Conservation (phyloP, 2,888 invertebrate genomes). For the Ectropis crepuscularia region DNA sequence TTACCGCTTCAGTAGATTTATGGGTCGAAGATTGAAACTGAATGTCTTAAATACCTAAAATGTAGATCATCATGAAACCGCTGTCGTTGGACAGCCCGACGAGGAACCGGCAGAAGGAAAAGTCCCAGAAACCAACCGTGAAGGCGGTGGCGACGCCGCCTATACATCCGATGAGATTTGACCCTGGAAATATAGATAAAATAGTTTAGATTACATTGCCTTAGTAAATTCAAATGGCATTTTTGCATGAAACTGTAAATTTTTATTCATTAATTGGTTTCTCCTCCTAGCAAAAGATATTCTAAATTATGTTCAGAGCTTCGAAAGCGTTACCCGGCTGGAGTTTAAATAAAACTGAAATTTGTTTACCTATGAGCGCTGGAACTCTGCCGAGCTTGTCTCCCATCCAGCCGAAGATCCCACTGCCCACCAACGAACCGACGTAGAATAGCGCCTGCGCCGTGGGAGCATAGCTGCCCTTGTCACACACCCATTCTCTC, state of each 20-base stretch:
- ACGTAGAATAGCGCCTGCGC: slow-evolving; percentile 58
- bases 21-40: not conserved
- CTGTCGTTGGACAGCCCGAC: slow-evolving; percentile 93
- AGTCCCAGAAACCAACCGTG: slow-evolving; percentile 88
- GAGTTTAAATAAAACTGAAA: no score
- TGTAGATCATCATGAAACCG: slow-evolving; percentile 94
- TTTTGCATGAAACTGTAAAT: no score
- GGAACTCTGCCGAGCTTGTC: slow-evolving; percentile 62
- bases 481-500: slow-evolving; percentile 66
- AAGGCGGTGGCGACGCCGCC: slow-evolving; percentile 88
- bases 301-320: no score
- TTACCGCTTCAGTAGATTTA: not conserved
- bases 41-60: slow-evolving; percentile 86
- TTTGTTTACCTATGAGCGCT: slow-evolving; percentile 58
- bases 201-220: not conserved
- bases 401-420: slow-evolving; percentile 59
- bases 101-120: slow-evolving; percentile 90
- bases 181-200: slow-evolving; percentile 60
- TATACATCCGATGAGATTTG: slow-evolving; percentile 87
- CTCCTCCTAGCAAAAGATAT: no score
- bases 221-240: no score
- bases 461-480: slow-evolving; percentile 54
- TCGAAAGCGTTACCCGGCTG: no score
- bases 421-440: slow-evolving; percentile 58
- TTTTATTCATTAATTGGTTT: no score